Percentiles rank a stretch among this genome's conserved stretches.
Conservation (phyloP, 2,113 vertebrate genomes). For the Apodemus speciosus region DNA sequence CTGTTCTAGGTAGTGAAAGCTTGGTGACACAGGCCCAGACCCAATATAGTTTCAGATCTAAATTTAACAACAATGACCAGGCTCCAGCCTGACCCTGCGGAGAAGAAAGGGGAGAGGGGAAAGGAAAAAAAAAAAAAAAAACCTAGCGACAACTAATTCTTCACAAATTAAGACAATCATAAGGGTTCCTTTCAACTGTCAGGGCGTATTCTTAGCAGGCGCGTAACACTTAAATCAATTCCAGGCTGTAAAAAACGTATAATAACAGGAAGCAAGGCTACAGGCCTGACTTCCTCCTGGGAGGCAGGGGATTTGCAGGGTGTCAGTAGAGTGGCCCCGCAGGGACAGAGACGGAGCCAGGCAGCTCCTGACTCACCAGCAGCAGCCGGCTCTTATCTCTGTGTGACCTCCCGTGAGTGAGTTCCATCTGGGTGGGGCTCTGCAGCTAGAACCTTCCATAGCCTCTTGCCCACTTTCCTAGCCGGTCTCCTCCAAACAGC, state of each 20-base stretch:
- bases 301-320: conserved; percentile 80
- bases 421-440: neutral
- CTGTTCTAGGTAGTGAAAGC: conserved; percentile 91
- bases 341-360: conserved; percentile 66
- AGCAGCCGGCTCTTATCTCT: neutral
- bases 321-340: conserved; percentile 76
- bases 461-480: neutral
- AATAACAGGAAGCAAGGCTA: conserved; percentile 89
- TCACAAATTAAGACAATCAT: conserved; percentile 91
- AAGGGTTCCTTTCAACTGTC: conserved; percentile 91
- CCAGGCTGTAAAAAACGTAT: conserved; percentile 87
- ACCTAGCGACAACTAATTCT: conserved; percentile 84
- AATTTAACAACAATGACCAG: conserved; percentile 89
- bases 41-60: conserved; percentile 89
- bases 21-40: conserved; percentile 81
- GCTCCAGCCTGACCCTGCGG: conserved; percentile 87
- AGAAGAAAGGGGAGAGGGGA: conserved; percentile 79
- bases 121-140: conserved; percentile 73
- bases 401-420: conserved; percentile 57
- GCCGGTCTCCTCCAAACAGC: neutral
- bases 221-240: conserved; percentile 89
- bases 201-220: conserved; percentile 90
- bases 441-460: neutral
- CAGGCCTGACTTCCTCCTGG: conserved; percentile 88
- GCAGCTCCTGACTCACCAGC: conserved; percentile 55